These are phyloP conservation scores for Cantharis nigra DNA, from an alignment of 2,888 invertebrate genomes.

Conservation along the genomic window DNA sequence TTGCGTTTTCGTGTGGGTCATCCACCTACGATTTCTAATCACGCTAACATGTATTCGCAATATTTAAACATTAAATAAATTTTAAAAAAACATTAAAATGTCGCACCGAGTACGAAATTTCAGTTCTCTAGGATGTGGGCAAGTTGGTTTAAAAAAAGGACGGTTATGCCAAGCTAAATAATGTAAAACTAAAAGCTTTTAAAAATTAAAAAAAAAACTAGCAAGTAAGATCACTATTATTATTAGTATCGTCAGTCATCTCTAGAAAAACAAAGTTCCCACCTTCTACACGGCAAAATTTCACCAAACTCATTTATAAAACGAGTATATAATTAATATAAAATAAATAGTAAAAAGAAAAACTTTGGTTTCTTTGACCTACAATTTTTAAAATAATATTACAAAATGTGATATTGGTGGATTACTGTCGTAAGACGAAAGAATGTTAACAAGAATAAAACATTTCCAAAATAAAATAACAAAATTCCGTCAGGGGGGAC, in stretches of 20 bases:
- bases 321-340: not conserved
- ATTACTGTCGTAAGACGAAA: not conserved
- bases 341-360: not conserved
- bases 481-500: not conserved
- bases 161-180: too few relatives aligned
- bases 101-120: too few relatives aligned
- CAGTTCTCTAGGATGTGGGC: too few relatives aligned
- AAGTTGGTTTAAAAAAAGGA: too few relatives aligned
- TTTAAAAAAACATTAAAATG: too few relatives aligned
- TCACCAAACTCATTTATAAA: not conserved
- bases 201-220: not conserved
- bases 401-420: not conserved
- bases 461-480: not conserved
- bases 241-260: not conserved
- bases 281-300: not conserved
- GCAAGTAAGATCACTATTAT: not conserved
- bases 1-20: not conserved
- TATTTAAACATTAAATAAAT: not conserved
- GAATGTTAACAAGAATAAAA: not conserved
- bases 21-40: not conserved
- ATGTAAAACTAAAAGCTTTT: too few relatives aligned
- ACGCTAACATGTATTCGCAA: not conserved
- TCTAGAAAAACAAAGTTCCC: not conserved
- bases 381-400: not conserved
- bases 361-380: constrained; percentile 1